Conservation (phyloP, 2,113 vertebrate genomes). For the Paradoxurus hermaphroditus region DNA sequence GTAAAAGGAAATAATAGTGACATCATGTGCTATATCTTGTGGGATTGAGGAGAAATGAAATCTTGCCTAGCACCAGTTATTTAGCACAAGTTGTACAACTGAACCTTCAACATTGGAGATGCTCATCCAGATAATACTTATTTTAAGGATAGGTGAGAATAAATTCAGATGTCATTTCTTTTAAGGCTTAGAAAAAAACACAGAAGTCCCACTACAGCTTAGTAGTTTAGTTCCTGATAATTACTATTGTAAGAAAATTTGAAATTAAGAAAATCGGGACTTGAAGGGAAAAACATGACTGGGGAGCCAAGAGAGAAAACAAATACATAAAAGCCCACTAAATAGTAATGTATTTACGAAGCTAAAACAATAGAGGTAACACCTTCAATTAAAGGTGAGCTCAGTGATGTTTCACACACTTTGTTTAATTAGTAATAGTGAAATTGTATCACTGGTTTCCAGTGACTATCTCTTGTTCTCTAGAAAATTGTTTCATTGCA, state of each 20-base stretch:
- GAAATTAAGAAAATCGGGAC: conserved; percentile 28
- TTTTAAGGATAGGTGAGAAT: background rate
- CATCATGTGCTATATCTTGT: background rate
- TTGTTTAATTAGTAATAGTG: conserved; percentile 6
- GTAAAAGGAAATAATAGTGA: background rate
- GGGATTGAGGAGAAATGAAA: background rate
- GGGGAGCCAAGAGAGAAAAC: background rate
- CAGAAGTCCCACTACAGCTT: background rate
- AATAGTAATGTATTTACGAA: background rate
- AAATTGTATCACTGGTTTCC: conserved; percentile 34
- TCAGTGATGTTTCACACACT: background rate
- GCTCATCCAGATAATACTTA: background rate
- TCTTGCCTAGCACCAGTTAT: background rate
- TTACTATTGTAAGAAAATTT: background rate
- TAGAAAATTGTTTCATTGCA: background rate
- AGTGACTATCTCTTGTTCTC: conserved; percentile 19
- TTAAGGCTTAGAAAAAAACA: background rate
- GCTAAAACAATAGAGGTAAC: background rate
- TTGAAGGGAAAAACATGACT: background rate
- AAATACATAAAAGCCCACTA: background rate
- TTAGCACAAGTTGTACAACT: background rate
- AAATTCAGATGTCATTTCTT: conserved; percentile 3
- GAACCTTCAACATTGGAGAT: background rate
- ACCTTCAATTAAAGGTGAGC: background rate
- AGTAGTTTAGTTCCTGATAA: background rate